Evolutionary conservation across 2,888 invertebrate genomes (phyloP).

Genomic region (Drosophila formosana): DNA sequence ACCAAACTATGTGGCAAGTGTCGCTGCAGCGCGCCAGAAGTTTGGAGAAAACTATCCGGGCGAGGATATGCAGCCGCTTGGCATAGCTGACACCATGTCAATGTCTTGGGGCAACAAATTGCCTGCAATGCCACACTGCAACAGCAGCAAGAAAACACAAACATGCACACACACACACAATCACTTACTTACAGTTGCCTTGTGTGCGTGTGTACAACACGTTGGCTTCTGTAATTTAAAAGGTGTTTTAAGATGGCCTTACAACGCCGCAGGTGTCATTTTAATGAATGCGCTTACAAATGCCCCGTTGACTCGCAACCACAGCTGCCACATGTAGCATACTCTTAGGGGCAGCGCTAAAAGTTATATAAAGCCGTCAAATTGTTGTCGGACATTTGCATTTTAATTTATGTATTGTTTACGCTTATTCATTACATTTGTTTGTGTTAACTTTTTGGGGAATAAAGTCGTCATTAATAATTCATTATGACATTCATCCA

Average conservation of each 20-base stretch:
- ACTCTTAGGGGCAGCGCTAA: not conserved
- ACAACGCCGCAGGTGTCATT: constrained; percentile 64
- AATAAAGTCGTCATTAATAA: not conserved
- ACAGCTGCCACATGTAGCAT: constrained; percentile 1
- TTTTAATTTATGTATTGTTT: not conserved
- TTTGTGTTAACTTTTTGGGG: not conserved
- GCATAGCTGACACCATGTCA: constrained; percentile 61
- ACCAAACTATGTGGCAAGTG: constrained; percentile 58
- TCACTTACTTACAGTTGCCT: not conserved
- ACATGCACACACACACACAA: constrained; percentile 2
- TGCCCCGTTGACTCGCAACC: constrained; percentile 1
- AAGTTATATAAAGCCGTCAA: not conserved
- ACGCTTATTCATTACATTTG: not conserved
- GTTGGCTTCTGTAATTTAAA: constrained; percentile 40
- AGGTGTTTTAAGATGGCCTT: constrained; percentile 34
- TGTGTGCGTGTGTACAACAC: constrained; percentile 28
- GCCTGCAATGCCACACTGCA: constrained; percentile 31
- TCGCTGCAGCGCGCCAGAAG: constrained; percentile 47
- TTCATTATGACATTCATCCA: not conserved
- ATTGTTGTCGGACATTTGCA: not conserved
- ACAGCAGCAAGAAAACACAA: constrained; percentile 16
- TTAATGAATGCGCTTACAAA: constrained; percentile 62
- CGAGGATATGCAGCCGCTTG: constrained; percentile 31
- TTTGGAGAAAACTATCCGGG: constrained; percentile 36
- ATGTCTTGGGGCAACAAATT: constrained; percentile 68